These are phyloP conservation scores for Scaptomyza montana DNA, from an alignment of 1,140 invertebrate genomes.

Conservation along the genomic window DNA sequence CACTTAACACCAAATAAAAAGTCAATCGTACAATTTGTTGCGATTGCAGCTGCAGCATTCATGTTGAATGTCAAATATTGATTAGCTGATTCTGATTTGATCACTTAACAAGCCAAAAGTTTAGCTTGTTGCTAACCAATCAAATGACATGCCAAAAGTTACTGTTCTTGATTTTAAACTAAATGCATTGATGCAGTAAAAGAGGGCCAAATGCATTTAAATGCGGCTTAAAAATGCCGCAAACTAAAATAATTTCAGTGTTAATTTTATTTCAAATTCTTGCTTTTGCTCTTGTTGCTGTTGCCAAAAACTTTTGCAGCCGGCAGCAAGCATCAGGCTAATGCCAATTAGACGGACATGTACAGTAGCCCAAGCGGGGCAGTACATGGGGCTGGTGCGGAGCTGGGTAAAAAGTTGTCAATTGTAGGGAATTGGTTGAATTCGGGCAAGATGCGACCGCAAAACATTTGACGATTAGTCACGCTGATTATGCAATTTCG, in stretches of 20 bases:
- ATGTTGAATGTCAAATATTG: not conserved
- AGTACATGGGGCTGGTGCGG: not conserved
- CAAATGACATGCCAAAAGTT: conserved; percentile 19
- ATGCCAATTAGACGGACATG: conserved; percentile 70
- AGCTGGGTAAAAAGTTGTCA: not conserved
- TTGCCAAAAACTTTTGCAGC: conserved; percentile 31
- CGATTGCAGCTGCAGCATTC: too few species aligned
- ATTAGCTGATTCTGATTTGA: conserved; percentile 23
- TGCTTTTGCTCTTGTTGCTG: conserved; percentile 7
- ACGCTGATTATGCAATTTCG: conserved; percentile 69
- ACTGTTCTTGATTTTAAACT: not conserved
- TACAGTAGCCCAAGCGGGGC: not conserved
- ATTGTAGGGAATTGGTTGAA: not conserved
- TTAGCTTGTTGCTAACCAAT: not conserved
- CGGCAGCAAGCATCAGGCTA: conserved; percentile 36
- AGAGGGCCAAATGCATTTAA: conserved; percentile 27
- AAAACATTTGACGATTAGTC: conserved; percentile 62
- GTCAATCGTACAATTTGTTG: too few species aligned
- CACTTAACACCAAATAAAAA: too few species aligned
- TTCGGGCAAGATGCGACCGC: conserved; percentile 28
- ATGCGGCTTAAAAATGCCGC: conserved; percentile 71
- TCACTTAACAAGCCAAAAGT: conserved; percentile 12
- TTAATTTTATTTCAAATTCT: conserved; percentile 69
- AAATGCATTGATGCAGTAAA: conserved; percentile 13
- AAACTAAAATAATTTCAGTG: conserved; percentile 76